Evolutionary conservation across 2,113 vertebrate genomes (phyloP).

Genomic region (Datnioides undecimradiatus): DNA sequence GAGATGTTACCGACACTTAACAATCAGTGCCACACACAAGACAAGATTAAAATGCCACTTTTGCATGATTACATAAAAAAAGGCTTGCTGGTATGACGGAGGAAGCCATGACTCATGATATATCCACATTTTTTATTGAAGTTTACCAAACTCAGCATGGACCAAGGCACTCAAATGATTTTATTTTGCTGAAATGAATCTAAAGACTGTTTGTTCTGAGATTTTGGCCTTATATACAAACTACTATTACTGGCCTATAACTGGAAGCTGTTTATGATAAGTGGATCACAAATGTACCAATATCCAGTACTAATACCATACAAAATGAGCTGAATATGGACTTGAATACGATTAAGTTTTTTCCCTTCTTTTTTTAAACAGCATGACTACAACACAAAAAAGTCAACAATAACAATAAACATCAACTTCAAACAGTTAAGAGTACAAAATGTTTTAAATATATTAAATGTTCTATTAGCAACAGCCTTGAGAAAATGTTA

Average conservation of each 20-base stretch:
- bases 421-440: constrained; percentile 70
- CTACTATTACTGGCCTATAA: constrained; percentile 41
- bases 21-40: constrained; percentile 33
- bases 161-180: constrained; percentile 75
- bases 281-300: constrained; percentile 60
- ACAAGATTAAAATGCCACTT: constrained; percentile 17
- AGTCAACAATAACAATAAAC: constrained; percentile 66
- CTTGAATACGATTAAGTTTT: constrained; percentile 41
- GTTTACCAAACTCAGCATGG: constrained; percentile 71
- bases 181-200: constrained; percentile 49
- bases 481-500: constrained; percentile 78
- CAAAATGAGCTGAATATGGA: constrained; percentile 59
- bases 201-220: constrained; percentile 49
- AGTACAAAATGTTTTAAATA: constrained; percentile 82
- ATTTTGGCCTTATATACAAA: constrained; percentile 44
- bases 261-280: constrained; percentile 43
- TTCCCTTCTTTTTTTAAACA: constrained; percentile 48
- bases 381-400: constrained; percentile 63
- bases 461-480: constrained; percentile 85
- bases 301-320: constrained; percentile 58
- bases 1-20: constrained; percentile 67
- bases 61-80: constrained; percentile 5
- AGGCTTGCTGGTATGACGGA: background rate
- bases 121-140: constrained; percentile 73
- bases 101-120: constrained; percentile 36